Percentiles rank a stretch among this genome's conserved stretches.
Conservation (phyloP, 1,140 invertebrate genomes). For the Diabrotica virgifera region DNA sequence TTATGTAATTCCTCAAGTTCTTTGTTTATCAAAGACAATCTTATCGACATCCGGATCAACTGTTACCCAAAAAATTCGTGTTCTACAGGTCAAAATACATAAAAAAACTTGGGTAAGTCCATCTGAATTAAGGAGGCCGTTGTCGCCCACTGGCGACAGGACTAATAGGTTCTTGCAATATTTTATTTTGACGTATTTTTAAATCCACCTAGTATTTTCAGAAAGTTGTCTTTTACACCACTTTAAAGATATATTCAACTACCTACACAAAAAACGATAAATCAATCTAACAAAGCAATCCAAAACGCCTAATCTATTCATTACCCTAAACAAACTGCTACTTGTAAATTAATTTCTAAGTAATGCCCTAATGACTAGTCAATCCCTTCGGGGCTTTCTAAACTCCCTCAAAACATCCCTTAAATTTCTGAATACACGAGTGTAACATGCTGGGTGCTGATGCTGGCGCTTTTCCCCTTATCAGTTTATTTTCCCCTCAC, state of each 20-base stretch:
- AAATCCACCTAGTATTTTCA: too few species aligned
- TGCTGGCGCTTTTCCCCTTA: conserved; percentile 12
- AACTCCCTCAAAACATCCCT: conserved; percentile 33
- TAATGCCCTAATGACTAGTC: conserved; percentile 49
- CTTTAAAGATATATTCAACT: conserved; percentile 1
- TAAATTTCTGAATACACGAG: conserved; percentile 23
- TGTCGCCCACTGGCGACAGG: too few species aligned
- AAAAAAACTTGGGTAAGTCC: too few species aligned
- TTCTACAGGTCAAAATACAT: too few species aligned
- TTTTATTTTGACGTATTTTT: too few species aligned
- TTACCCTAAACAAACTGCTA: conserved; percentile 43
- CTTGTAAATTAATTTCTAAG: conserved; percentile 48
- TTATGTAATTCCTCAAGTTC: too few species aligned
- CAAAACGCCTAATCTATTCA: conserved; percentile 40
- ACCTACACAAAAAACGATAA: conserved; percentile 5
- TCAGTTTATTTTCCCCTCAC: conserved; percentile 4
- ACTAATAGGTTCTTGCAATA: too few species aligned
- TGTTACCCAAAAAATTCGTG: too few species aligned
- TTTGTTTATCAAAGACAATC: too few species aligned
- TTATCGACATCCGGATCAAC: too few species aligned
- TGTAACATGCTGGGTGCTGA: background rate
- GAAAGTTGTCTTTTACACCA: background rate
- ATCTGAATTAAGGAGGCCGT: too few species aligned
- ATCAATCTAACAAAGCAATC: conserved; percentile 4
- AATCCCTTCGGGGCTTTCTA: conserved; percentile 35